Conservation (phyloP, 2,797 vertebrate species). For the Helostoma temminkii region DNA sequence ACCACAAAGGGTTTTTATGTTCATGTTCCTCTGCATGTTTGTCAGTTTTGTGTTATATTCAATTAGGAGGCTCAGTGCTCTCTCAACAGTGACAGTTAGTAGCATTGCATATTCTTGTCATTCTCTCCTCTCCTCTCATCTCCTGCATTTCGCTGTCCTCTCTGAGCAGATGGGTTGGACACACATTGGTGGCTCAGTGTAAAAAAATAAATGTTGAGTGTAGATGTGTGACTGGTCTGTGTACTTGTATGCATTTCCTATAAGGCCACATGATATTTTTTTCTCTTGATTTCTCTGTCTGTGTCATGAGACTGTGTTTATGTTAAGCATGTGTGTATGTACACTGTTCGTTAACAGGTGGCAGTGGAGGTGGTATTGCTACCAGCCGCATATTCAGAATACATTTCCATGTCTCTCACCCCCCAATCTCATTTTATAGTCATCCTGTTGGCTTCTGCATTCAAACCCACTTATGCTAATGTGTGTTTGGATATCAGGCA, state of each 20-base stretch:
- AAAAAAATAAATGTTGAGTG: slow-evolving; percentile 53
- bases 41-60: slow-evolving; percentile 27
- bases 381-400: slow-evolving; percentile 52
- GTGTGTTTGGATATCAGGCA: slow-evolving; percentile 45
- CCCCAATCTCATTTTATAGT: slow-evolving; percentile 58
- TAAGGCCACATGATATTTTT: not conserved
- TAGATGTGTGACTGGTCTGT: slow-evolving; percentile 18
- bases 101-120: slow-evolving; percentile 16
- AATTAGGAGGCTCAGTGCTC: slow-evolving; percentile 28
- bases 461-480: slow-evolving; percentile 80
- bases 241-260: slow-evolving; percentile 15
- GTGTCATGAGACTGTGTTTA: slow-evolving; percentile 17
- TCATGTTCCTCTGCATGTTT: slow-evolving; percentile 2
- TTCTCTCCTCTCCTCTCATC: slow-evolving; percentile 19
- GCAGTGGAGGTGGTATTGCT: slow-evolving; percentile 44
- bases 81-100: slow-evolving; percentile 20
- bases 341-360: slow-evolving; percentile 63
- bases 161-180: slow-evolving; percentile 78
- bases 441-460: slow-evolving; percentile 52
- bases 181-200: slow-evolving; percentile 74
- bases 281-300: not conserved
- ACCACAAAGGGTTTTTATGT: not conserved
- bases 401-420: slow-evolving; percentile 50
- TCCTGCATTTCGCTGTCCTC: slow-evolving; percentile 55
- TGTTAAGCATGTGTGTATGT: slow-evolving; percentile 1